These are phyloP conservation scores for Geophilus truncorum DNA, from an alignment of 2,888 invertebrate genomes.

Conservation along the genomic window DNA sequence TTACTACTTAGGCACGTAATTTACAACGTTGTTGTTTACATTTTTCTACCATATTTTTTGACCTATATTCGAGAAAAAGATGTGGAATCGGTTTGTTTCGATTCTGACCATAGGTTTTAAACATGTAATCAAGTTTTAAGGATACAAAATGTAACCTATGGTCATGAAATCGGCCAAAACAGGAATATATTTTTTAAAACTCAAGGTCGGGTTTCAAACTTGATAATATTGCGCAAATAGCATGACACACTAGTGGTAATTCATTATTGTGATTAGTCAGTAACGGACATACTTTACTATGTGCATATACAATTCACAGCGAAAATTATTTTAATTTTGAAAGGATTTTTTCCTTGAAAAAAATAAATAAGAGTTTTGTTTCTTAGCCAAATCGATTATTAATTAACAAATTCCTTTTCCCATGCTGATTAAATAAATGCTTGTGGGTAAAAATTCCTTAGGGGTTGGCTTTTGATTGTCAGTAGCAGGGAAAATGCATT, in stretches of 20 bases:
- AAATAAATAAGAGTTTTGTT: not conserved
- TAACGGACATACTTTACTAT: not conserved
- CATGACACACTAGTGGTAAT: not conserved
- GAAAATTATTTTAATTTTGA: not conserved
- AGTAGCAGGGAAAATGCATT: constrained; percentile 7
- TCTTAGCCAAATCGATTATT: not conserved
- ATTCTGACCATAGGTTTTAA: no score
- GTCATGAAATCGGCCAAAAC: no score
- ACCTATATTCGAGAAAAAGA: not conserved
- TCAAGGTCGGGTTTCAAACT: not conserved
- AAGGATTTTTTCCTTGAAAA: not conserved
- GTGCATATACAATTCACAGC: not conserved
- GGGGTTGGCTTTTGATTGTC: not conserved
- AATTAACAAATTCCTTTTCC: not conserved
- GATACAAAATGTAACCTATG: not conserved
- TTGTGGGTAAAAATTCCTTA: not conserved
- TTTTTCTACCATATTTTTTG: not conserved
- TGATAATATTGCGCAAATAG: not conserved
- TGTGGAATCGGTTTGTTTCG: no score
- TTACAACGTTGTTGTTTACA: not conserved
- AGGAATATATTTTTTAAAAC: not conserved
- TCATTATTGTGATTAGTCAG: not conserved
- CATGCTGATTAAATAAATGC: not conserved
- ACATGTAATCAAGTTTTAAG: not conserved
- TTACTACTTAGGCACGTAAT: no score